Base-by-base conservation (phyloP, 2,888 invertebrate genomes). In the Lobophora halterata region DNA sequence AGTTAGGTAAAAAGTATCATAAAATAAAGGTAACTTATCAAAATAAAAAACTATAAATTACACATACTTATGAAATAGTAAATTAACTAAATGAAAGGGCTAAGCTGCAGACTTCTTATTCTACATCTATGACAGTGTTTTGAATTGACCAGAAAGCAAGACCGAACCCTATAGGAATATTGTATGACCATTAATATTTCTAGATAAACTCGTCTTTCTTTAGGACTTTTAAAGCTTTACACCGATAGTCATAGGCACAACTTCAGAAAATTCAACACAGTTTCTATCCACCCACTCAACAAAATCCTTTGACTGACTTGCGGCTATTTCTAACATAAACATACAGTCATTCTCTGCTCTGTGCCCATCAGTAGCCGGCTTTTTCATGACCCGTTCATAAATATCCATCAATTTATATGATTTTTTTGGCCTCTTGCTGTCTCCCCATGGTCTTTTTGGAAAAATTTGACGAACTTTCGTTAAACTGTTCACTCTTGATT, bases 301-400 rank as follows among this genome's bases (percentile, higher is more conserved):
- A 75, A 94, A 93, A 13, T 85, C 68, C 3, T 88, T 64, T 0
- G 87, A 86, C 9, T 90, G 66, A 5, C 78, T 79, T 1, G 89
- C 83, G 1, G 91, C 88, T 49, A 92, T 89, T 50, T 89, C 88
- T 16, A 93, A 66, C 6, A 93, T 74, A 71, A 90, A 87, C 0
- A 88, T 51, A 7, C 92, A 92, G 70, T 94, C 94, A 23, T 78
- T 88, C 61, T 94, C 94, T 1, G 94, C 93, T 24, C 85, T 79
- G 61, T 94, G 94, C 1, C 88, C 79, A 40, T 81, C 66, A 1
- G 60, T 29, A 0, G 89, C 74, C 0, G 70, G 54, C 6, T 71
- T 71, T 0, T 79, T 77, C 8, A 91, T 76, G 5, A 90, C 63
- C 29, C 91, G 79, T 37, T 88, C 71, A 61, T 90, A 92, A 8